Evolutionary conservation across 2,888 invertebrate genomes (phyloP), one percentile per base, ranked within the genome.

Genomic region (Agrochola litura): DNA sequence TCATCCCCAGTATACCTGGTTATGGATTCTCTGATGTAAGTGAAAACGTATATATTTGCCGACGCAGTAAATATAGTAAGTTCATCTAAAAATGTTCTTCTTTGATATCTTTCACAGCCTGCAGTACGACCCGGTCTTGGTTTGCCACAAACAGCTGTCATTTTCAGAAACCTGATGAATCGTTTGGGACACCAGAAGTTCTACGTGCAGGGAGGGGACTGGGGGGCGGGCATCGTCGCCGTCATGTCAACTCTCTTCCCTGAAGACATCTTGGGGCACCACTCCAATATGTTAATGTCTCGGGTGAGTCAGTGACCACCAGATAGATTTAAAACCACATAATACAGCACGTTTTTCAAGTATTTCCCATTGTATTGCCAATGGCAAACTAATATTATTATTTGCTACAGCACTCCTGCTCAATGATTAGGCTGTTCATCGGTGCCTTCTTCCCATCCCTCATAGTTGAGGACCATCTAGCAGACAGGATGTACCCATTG

Each of bases 201-300:
- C 92, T 98, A 97, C 92, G 93, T 97, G 0, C 98, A 98, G 72
- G 95, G 94, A 0, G 98, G 98, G 0, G 99, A 99, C 92, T 99
- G 98, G 98, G 99, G 99, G 0, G 95, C 98, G 0, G 10, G 97
- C 0, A 97, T 98, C 63, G 97, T 97, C 0, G 92, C 97, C 0
- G 90, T 95, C n/a, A 96, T 99, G 92, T 97, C 98, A 0, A 94
- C 93, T 0, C 54, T 94, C 19, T 95, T 89, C 88, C 94, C 93
- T 73, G 92, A 93, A 8, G 97, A 97, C 61, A 94, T 97, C 0
- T 90, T 97, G 12, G 97, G 97, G 0, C 91, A 94, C 56, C 95
- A 95, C 63, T 91, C 89, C 12, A 95, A 95, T 73, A 87, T 93
- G 88, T 79, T 92, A 19, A 0, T 87, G 1, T 81, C 87, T 58